phyloP scores from a whole-genome alignment of 2,113 vertebrate genomes.

The Vulpes vulpes region DNA sequence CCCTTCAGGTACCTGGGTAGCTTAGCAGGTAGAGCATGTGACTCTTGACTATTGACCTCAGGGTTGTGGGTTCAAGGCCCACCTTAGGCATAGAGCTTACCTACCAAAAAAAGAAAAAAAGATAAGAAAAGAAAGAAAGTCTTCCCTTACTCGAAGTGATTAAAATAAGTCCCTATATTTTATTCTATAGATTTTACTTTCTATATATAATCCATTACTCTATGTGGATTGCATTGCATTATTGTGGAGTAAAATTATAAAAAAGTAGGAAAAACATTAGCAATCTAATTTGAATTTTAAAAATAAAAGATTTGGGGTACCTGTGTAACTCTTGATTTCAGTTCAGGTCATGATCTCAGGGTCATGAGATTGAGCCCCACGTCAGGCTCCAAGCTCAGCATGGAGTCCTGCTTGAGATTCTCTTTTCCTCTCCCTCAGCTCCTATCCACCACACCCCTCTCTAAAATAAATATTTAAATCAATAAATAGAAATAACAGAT shows the following conservation, averaged over 20 bases:
- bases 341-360: background rate
- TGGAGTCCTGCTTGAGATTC: background rate
- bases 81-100: background rate
- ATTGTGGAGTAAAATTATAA: background rate
- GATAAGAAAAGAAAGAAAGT: no score
- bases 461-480: background rate
- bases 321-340: background rate
- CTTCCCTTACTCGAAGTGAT: background rate
- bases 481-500: background rate
- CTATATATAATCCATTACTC: background rate
- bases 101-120: background rate
- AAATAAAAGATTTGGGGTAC: background rate
- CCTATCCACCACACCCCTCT: background rate
- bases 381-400: background rate
- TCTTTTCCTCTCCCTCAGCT: background rate
- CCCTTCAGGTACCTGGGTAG: background rate
- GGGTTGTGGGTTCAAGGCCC: background rate
- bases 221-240: background rate
- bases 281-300: conserved; percentile 23
- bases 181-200: background rate
- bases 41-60: background rate
- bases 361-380: background rate
- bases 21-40: background rate
- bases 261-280: background rate
- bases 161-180: background rate